A percentile compares a stretch with the other conserved stretches of the same genome.
Conservation (phyloP, 2,888 invertebrate genomes). For the Torymus texanus region DNA sequence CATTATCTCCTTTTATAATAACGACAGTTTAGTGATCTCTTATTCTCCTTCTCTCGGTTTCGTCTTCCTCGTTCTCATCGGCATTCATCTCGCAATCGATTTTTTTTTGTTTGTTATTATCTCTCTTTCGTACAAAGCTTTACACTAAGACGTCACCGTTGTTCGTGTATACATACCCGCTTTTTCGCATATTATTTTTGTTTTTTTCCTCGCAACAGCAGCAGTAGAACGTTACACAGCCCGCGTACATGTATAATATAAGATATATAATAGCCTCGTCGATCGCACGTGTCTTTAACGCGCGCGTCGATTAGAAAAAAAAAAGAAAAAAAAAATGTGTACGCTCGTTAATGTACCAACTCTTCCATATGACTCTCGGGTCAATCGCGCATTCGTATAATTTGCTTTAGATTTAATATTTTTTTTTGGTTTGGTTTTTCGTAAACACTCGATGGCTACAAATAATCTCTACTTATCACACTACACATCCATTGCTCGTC, state of each 20-base stretch:
- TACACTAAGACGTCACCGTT: not conserved
- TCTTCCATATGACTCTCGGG: not conserved
- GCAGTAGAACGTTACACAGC: not conserved
- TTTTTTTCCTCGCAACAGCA: not conserved
- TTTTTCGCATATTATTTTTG: not conserved
- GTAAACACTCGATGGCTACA: conserved; percentile 51
- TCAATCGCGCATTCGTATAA: conserved; percentile 45
- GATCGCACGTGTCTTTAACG: not conserved
- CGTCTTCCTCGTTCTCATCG: too few species aligned
- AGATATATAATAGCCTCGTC: not conserved
- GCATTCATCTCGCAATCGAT: too few species aligned
- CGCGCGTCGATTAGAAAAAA: conserved; percentile 30
- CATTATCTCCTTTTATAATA: conserved; percentile 13
- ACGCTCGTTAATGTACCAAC: too few species aligned
- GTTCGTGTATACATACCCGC: not conserved
- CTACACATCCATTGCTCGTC: conserved; percentile 65
- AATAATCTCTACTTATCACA: conserved; percentile 60
- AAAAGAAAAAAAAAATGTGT: not conserved
- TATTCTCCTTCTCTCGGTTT: not conserved
- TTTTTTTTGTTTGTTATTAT: too few species aligned
- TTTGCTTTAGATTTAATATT: conserved; percentile 9
- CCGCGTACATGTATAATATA: not conserved
- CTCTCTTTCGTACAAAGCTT: not conserved
- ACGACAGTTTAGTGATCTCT: conserved; percentile 47
- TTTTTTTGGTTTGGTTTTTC: conserved; percentile 34